These are phyloP conservation scores for Protodeltote pygarga DNA, from an alignment of 2,888 invertebrate species.

Conservation along the genomic window DNA sequence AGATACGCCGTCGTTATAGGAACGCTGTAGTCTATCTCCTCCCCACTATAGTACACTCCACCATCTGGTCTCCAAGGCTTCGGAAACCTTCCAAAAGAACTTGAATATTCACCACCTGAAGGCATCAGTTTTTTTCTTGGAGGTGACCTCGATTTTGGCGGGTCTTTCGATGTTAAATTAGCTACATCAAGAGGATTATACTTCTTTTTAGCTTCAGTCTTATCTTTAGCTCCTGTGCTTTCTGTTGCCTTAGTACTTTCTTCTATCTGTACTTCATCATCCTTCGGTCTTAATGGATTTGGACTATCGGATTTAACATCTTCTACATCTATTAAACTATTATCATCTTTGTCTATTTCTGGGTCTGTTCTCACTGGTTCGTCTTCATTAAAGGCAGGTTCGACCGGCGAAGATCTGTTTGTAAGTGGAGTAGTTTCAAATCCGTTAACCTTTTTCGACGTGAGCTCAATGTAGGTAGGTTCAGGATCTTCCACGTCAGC, in stretches of 20 bases:
- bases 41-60: slow-evolving; percentile 73
- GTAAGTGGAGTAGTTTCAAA: slow-evolving; percentile 64
- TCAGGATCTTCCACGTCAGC: slow-evolving; percentile 70
- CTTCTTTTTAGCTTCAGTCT: slow-evolving; percentile 82
- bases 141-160: slow-evolving; percentile 83
- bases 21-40: slow-evolving; percentile 92
- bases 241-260: slow-evolving; percentile 69
- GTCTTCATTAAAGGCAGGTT: slow-evolving; percentile 77
- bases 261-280: slow-evolving; percentile 60
- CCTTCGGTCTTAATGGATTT: slow-evolving; percentile 50
- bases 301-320: slow-evolving; percentile 77
- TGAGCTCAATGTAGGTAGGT: slow-evolving; percentile 81
- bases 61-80: slow-evolving; percentile 88
- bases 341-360: slow-evolving; percentile 82
- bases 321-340: slow-evolving; percentile 82
- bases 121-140: slow-evolving; percentile 82
- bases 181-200: slow-evolving; percentile 89
- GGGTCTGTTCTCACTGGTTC: slow-evolving; percentile 78
- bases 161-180: slow-evolving; percentile 88
- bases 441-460: slow-evolving; percentile 73
- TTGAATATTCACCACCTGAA: slow-evolving; percentile 67
- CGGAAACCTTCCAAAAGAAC: slow-evolving; percentile 80
- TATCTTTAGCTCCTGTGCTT: slow-evolving; percentile 62
- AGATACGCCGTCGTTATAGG: slow-evolving; percentile 96
- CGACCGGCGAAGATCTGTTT: slow-evolving; percentile 70